A percentile compares a stretch with the other conserved stretches of the same genome.
phyloP scores from a whole-genome alignment of 2,797 vertebrate species.

The Pyrocephalus nanus region DNA sequence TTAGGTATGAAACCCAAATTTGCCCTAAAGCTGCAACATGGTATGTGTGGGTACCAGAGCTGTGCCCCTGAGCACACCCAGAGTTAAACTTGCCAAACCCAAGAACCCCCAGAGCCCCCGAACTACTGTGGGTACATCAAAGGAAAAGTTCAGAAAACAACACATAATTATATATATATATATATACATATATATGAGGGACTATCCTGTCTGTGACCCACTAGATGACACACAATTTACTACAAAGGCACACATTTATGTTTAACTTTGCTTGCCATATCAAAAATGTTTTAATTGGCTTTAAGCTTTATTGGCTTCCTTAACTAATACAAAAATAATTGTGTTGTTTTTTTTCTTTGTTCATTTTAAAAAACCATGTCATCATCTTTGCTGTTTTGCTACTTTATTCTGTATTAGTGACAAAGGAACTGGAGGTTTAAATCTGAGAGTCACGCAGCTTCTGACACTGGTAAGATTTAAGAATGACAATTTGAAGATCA shows the following conservation, averaged over 20 bases:
- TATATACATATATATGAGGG: neutral
- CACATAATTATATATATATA: too few species aligned
- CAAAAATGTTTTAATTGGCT: neutral
- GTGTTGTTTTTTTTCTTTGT: neutral
- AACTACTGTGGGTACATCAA: neutral
- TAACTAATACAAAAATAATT: neutral
- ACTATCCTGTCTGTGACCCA: neutral
- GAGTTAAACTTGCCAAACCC: neutral
- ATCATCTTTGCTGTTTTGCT: neutral
- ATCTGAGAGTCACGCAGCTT: neutral
- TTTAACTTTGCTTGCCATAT: neutral
- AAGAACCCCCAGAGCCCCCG: neutral
- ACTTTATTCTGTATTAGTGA: neutral
- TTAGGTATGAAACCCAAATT: neutral
- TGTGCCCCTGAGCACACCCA: neutral
- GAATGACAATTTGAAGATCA: slow-evolving; percentile 30
- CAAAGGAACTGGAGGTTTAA: neutral
- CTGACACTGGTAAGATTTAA: neutral
- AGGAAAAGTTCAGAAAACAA: neutral
- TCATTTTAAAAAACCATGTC: neutral
- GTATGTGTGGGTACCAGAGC: neutral
- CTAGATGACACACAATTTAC: neutral
- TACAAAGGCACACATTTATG: neutral
- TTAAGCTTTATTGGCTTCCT: neutral
- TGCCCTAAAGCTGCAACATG: neutral